Base-by-base conservation (phyloP, 2,113 vertebrate species). In the Chitala chitala region DNA sequence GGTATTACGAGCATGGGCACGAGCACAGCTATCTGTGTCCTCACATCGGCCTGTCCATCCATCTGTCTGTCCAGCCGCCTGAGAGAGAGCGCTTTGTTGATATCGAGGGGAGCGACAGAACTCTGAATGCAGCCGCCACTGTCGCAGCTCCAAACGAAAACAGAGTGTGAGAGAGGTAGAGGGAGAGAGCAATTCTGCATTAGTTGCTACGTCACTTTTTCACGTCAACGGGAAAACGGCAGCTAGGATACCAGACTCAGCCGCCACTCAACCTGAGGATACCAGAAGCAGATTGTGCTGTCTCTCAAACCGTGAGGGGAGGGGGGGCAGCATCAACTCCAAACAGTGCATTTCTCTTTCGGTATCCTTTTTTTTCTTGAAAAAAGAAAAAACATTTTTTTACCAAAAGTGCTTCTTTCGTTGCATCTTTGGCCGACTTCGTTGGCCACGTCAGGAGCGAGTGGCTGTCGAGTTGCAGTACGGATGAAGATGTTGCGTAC, bases 61-160 rank as follows among this genome's bases (percentile, higher is more conserved):
- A 64, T 33, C 22, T 69, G 75, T 82, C 80, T 76, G 56, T 75
- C 42, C 38, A 44, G 48, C 55, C 36, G 6, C n/a, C 40, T 44
- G 38, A 51, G 85, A 76, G 63, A 82, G 82, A 84, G 81, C 83
- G 82, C 88, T 90, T 82, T 82, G 85, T 91, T 85, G 87, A 89
- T 88, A 86, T 86, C 80, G 80, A 86, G 89, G 89, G 90, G 87
- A 89, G 84, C 89, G 87, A 78, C 85, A 85, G 87, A 89, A 88
- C 90, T 90, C 87, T n/a, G n/a, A n/a, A n/a, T n/a, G n/a, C n/a
- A n/a, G n/a, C 74, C 76, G 29, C 91, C 87, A 86, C n/a, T 69
- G 46, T 76, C 72, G 77, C 50, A 71, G 24, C 71, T 69, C 48
- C 29, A 7, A 74, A 48, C 20, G 87, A 87, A 83, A 83, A 85